phyloP scores from a whole-genome alignment of 2,888 invertebrate genomes.

The Acrobeloides nanus region DNA sequence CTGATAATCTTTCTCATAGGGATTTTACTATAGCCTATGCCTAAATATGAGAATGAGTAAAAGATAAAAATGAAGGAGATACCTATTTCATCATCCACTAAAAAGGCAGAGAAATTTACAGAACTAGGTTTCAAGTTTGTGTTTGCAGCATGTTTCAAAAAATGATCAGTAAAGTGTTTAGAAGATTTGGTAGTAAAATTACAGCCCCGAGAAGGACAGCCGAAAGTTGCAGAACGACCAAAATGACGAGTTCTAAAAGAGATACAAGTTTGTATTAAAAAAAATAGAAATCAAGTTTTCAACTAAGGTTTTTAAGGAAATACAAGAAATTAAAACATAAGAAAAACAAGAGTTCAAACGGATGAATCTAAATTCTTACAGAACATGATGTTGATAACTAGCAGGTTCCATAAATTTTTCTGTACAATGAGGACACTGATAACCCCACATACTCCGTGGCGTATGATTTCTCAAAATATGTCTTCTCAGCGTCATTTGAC shows the following conservation, averaged over 20 bases:
- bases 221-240: slow-evolving; percentile 46
- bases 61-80: background rate
- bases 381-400: slow-evolving; percentile 49
- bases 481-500: slow-evolving; percentile 51
- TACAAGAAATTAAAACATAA: background rate
- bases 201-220: slow-evolving; percentile 42
- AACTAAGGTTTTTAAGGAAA: background rate
- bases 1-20: no score
- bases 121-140: slow-evolving; percentile 7
- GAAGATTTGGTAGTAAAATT: slow-evolving; percentile 41
- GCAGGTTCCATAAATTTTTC: slow-evolving; percentile 50
- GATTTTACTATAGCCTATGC: slow-evolving; percentile 1
- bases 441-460: slow-evolving; percentile 46
- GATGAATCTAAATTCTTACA: slow-evolving; percentile 27
- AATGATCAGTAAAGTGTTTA: slow-evolving; percentile 45
- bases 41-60: background rate
- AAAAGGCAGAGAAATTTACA: slow-evolving; percentile 15
- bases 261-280: slow-evolving; percentile 3
- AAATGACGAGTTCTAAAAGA: slow-evolving; percentile 37
- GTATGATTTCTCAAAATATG: slow-evolving; percentile 50
- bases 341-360: background rate
- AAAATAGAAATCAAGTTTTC: slow-evolving; percentile 5
- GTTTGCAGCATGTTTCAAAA: slow-evolving; percentile 25
- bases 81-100: slow-evolving; percentile 35
- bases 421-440: slow-evolving; percentile 48